A percentile compares a stretch with the other conserved stretches of the same genome.
These are phyloP conservation scores for Eubasilissa regina DNA, from an alignment of 1,140 invertebrate genomes.

Conservation along the genomic window DNA sequence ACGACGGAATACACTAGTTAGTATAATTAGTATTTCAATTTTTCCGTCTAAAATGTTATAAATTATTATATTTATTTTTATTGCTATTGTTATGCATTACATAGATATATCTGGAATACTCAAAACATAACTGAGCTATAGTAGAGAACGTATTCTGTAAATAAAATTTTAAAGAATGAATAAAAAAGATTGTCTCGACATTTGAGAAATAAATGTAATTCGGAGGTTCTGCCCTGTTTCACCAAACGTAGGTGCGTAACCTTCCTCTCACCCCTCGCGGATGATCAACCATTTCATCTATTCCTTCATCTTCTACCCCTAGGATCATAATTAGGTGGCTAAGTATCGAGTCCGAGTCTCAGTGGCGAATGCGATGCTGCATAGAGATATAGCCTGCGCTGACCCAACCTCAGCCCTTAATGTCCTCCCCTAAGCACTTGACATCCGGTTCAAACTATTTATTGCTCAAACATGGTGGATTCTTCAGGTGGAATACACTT, in stretches of 20 bases:
- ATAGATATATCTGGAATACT: no score
- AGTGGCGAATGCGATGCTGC: constrained; percentile 47
- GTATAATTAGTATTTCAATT: no score
- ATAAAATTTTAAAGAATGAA: no score
- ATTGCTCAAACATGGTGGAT: constrained; percentile 1
- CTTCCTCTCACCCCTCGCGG: no score
- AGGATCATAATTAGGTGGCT: constrained; percentile 60
- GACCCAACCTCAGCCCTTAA: constrained; percentile 5
- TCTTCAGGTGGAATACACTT: neutral
- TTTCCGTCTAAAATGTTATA: no score
- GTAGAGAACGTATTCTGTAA: no score
- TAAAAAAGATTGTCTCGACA: no score
- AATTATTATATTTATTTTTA: no score
- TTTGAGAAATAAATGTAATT: no score
- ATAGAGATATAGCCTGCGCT: constrained; percentile 50
- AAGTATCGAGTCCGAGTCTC: constrained; percentile 50
- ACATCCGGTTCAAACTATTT: constrained; percentile 33
- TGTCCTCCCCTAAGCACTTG: constrained; percentile 23
- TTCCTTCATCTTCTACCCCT: constrained; percentile 34
- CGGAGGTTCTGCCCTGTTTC: constrained; percentile 1
- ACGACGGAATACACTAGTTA: no score
- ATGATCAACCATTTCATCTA: constrained; percentile 25
- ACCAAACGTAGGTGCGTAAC: neutral
- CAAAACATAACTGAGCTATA: no score
- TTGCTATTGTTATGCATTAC: no score